Conservation (phyloP, 2,888 invertebrate species). For the Sinodicranocentrus sp. region DNA sequence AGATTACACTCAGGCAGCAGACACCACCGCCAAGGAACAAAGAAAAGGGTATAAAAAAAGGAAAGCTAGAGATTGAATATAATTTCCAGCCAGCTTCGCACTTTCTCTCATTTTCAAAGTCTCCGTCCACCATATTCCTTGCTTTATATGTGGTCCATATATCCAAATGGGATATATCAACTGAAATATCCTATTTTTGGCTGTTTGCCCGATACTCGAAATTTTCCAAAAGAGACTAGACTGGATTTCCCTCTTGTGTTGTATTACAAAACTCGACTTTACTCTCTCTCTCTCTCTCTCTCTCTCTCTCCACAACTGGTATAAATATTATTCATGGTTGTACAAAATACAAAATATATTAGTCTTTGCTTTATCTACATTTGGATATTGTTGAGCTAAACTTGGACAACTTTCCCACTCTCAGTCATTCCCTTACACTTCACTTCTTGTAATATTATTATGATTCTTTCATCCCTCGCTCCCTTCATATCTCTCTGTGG, state of each 20-base stretch:
- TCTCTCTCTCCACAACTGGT: background rate
- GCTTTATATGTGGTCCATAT: background rate
- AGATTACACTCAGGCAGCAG: too few relatives aligned
- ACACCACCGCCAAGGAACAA: too few relatives aligned
- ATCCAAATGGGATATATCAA: conserved; percentile 18
- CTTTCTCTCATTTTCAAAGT: too few relatives aligned
- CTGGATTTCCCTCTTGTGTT: conserved; percentile 20
- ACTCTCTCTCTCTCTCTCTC: too few relatives aligned
- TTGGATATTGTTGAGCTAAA: too few relatives aligned
- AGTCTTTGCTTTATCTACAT: too few relatives aligned
- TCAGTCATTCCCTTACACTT: conserved; percentile 50
- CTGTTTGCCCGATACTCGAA: conserved; percentile 46
- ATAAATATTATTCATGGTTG: background rate
- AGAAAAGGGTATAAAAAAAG: too few relatives aligned
- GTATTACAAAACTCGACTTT: too few relatives aligned
- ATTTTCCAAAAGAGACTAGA: conserved; percentile 1
- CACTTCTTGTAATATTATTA: conserved; percentile 53
- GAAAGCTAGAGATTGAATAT: too few relatives aligned
- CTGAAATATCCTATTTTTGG: conserved; percentile 46
- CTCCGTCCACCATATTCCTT: too few relatives aligned
- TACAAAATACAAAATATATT: too few relatives aligned
- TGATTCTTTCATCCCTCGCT: conserved; percentile 37
- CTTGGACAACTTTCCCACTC: conserved; percentile 19
- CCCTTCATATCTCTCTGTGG: conserved; percentile 28
- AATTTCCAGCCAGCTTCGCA: too few relatives aligned